These are phyloP conservation scores for Dasyprocta punctata DNA, from an alignment of 2,113 vertebrate species.

Conservation along the genomic window DNA sequence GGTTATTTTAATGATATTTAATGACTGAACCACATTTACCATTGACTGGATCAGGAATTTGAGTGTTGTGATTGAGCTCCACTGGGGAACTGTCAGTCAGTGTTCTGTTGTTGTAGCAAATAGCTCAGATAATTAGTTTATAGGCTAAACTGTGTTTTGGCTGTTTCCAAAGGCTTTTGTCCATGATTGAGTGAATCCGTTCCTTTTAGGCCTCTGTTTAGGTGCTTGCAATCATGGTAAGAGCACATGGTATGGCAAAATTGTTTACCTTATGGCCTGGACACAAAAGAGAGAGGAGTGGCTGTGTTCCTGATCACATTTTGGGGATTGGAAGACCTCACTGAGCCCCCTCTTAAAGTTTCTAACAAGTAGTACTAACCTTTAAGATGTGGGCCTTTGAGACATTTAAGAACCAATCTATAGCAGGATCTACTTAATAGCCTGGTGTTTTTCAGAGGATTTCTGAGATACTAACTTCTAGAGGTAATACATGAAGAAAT, in stretches of 20 bases:
- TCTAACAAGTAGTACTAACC: neutral
- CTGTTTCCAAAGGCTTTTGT: neutral
- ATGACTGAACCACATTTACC: neutral
- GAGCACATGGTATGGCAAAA: neutral
- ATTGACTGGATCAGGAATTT: neutral
- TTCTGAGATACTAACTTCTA: conserved; percentile 41
- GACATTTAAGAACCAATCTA: neutral
- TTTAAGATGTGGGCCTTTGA: neutral
- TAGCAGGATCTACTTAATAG: neutral
- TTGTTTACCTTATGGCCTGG: neutral
- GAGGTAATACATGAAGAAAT: neutral
- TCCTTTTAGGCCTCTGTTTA: neutral
- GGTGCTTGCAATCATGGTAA: neutral
- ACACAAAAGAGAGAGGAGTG: neutral
- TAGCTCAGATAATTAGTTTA: neutral
- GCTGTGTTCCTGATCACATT: neutral
- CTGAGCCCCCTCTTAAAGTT: neutral
- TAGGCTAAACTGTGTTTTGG: neutral
- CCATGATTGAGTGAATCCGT: neutral
- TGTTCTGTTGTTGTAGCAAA: neutral
- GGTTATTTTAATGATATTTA: neutral
- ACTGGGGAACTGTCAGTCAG: neutral
- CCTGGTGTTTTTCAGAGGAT: neutral
- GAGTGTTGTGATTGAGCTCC: neutral
- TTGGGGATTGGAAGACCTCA: neutral